phyloP scores from a whole-genome alignment of 2,888 invertebrate genomes.

The Hanleya hanleyi region DNA sequence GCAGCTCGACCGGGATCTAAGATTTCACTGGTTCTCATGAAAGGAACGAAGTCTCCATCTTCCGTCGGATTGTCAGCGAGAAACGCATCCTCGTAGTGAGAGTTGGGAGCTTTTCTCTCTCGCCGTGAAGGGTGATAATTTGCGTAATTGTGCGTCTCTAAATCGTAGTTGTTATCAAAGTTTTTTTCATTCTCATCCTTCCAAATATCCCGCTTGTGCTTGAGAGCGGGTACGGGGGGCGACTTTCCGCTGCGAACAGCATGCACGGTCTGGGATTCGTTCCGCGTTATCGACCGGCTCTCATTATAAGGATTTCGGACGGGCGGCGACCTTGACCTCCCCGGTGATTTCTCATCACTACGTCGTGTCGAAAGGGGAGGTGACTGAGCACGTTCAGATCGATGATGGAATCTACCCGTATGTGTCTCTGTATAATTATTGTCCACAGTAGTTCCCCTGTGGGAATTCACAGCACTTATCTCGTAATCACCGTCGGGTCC shows the following conservation, averaged over 20 bases:
- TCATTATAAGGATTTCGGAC: neutral
- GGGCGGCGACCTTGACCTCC: neutral
- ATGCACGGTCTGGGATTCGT: neutral
- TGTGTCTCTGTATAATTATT: neutral
- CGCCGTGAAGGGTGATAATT: conserved; percentile 15
- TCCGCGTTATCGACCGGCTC: neutral
- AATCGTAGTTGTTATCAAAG: conserved; percentile 8
- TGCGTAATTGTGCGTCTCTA: conserved; percentile 19
- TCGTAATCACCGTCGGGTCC: neutral
- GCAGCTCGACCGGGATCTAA: conserved; percentile 69
- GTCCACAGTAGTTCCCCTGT: neutral
- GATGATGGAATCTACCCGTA: neutral
- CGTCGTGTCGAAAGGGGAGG: neutral
- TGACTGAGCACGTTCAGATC: neutral
- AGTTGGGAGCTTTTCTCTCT: neutral
- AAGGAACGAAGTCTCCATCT: conserved; percentile 66
- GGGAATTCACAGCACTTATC: neutral
- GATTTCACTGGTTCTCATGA: conserved; percentile 68
- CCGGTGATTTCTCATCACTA: neutral
- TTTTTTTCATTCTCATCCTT: neutral
- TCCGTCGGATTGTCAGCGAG: conserved; percentile 39
- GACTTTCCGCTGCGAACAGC: conserved; percentile 31
- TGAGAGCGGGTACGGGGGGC: conserved; percentile 60
- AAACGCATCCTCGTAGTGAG: conserved; percentile 44
- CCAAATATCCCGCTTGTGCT: conserved; percentile 36